Percentiles rank a stretch among this genome's conserved stretches.
These are phyloP conservation scores for Scaptomyza flava DNA, from an alignment of 2,888 invertebrate species.

Conservation along the genomic window DNA sequence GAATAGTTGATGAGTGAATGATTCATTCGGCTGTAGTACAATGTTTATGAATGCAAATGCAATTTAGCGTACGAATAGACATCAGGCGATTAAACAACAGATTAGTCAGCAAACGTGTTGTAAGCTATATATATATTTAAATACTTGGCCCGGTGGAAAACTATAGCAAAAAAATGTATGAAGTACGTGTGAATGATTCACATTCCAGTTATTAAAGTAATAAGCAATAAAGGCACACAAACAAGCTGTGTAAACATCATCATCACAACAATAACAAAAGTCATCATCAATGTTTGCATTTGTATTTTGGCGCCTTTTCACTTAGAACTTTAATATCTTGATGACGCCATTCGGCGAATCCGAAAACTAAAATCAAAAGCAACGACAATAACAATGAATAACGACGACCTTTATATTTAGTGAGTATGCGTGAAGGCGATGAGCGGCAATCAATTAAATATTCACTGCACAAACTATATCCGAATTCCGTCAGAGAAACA, in stretches of 20 bases:
- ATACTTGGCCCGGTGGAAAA: constrained; percentile 18
- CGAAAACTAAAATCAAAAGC: constrained; percentile 23
- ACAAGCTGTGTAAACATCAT: constrained; percentile 35
- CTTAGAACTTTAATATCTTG: constrained; percentile 27
- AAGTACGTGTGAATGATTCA: constrained; percentile 35
- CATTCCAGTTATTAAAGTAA: constrained; percentile 5
- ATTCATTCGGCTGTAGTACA: constrained; percentile 45
- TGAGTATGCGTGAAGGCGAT: constrained; percentile 48
- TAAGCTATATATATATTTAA: constrained; percentile 22
- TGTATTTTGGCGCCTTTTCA: constrained; percentile 32
- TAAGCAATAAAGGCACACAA: constrained; percentile 5
- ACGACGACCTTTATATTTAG: constrained; percentile 39
- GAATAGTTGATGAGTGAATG: constrained; percentile 49
- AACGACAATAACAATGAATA: constrained; percentile 43
- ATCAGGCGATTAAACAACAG: constrained; percentile 30
- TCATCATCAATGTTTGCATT: constrained; percentile 9
- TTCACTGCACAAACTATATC: constrained; percentile 37
- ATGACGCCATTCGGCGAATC: constrained; percentile 58
- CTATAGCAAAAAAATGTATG: constrained; percentile 17
- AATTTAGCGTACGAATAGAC: constrained; percentile 52
- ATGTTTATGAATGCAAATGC: constrained; percentile 40
- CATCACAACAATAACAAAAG: constrained; percentile 10
- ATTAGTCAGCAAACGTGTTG: constrained; percentile 55
- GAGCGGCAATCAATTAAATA: constrained; percentile 25
- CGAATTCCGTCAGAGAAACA: constrained; percentile 39